phyloP scores from a whole-genome alignment of 2,113 vertebrate species.

The Mastomys natalensis region DNA sequence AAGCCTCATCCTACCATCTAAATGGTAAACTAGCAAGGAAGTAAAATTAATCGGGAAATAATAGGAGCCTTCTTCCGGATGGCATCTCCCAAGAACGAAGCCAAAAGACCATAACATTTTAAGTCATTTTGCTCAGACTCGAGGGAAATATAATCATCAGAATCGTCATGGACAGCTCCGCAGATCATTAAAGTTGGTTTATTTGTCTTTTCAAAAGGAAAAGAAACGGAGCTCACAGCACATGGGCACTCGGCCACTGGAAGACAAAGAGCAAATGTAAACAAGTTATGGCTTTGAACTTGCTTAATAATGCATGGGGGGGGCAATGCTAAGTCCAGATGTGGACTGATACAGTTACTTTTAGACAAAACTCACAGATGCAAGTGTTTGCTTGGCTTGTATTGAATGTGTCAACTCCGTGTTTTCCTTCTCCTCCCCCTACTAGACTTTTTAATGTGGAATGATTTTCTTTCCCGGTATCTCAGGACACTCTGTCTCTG shows the following conservation, averaged over 20 bases:
- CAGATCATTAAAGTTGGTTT: slow-evolving; percentile 71
- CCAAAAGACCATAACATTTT: slow-evolving; percentile 21
- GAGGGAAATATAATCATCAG: slow-evolving; percentile 60
- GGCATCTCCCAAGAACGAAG: slow-evolving; percentile 47
- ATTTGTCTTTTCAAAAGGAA: slow-evolving; percentile 72
- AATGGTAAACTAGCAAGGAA: slow-evolving; percentile 16
- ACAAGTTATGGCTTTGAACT: slow-evolving; percentile 82
- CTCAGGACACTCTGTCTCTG: slow-evolving; percentile 78
- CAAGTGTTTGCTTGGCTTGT: slow-evolving; percentile 68
- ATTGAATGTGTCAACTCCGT: slow-evolving; percentile 48
- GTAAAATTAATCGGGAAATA: neutral
- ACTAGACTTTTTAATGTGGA: slow-evolving; percentile 16
- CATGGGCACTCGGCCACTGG: slow-evolving; percentile 70
- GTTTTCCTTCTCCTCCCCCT: slow-evolving; percentile 22
- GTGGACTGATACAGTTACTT: slow-evolving; percentile 74
- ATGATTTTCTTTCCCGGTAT: slow-evolving; percentile 66
- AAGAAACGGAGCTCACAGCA: slow-evolving; percentile 40
- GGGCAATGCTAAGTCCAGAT: slow-evolving; percentile 71
- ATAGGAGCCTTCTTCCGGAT: slow-evolving; percentile 14
- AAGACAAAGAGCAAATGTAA: slow-evolving; percentile 80
- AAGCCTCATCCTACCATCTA: slow-evolving; percentile 23
- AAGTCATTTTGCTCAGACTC: slow-evolving; percentile 51
- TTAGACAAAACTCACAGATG: slow-evolving; percentile 77
- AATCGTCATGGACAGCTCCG: slow-evolving; percentile 64
- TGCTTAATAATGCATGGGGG: slow-evolving; percentile 84